Percentiles rank a stretch among this genome's conserved stretches.
Evolutionary conservation across 2,113 vertebrate genomes (phyloP).

Genomic region (Emydura subglobosa): DNA sequence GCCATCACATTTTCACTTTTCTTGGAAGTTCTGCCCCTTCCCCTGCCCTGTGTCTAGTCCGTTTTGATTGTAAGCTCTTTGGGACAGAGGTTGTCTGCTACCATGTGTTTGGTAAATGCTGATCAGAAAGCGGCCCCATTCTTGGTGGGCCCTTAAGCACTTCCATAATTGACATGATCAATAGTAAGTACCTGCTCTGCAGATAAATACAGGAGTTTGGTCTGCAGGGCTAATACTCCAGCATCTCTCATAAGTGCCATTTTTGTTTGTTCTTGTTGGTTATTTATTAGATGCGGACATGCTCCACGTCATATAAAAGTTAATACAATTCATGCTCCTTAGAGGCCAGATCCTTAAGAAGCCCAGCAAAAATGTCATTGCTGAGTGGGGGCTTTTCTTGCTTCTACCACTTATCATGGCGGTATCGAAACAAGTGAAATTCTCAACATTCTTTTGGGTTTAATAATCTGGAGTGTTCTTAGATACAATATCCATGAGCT

Average conservation of each 20-base stretch:
- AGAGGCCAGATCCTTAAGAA: not conserved
- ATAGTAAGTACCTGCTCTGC: not conserved
- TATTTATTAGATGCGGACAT: no score
- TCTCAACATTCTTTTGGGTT: not conserved
- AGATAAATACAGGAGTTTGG: not conserved
- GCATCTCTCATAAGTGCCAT: not conserved
- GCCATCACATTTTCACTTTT: not conserved
- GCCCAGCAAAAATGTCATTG: no score
- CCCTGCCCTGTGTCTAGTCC: not conserved
- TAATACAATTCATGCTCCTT: not conserved
- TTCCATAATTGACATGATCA: no score
- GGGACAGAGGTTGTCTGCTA: no score
- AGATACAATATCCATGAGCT: not conserved
- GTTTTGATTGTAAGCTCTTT: no score
- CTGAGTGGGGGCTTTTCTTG: rapidly evolving
- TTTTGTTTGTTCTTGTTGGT: no score
- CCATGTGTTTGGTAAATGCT: no score
- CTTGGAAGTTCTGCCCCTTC: not conserved
- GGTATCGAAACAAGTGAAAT: not conserved
- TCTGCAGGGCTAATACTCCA: not conserved
- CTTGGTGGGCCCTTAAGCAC: no score
- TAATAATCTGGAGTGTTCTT: not conserved
- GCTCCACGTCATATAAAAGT: no score
- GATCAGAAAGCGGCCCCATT: no score
- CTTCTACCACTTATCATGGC: rapidly evolving